A percentile compares a stretch with the other conserved stretches of the same genome.
Evolutionary conservation across 1,140 invertebrate genomes (phyloP).

Genomic region (Drosophila tristis): DNA sequence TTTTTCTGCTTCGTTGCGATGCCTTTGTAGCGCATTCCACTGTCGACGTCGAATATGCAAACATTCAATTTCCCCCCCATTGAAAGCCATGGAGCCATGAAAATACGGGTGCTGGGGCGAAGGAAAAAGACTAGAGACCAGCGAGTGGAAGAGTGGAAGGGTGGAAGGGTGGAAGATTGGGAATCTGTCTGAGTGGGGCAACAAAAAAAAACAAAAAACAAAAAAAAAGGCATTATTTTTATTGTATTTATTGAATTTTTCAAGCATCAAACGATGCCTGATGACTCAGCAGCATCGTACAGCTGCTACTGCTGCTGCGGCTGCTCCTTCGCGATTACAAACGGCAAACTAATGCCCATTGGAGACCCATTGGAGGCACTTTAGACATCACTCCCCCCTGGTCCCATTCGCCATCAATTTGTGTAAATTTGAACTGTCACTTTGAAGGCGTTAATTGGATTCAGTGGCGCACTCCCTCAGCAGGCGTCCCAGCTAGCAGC

Average conservation of each 20-base stretch:
- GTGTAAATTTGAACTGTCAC: slow-evolving; percentile 82
- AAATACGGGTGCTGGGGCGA: not conserved
- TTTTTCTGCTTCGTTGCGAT: slow-evolving; percentile 1
- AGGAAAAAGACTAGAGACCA: not conserved
- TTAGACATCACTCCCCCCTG: not conserved
- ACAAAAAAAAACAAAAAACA: not conserved
- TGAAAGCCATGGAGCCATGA: slow-evolving; percentile 11
- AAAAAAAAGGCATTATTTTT: slow-evolving; percentile 51
- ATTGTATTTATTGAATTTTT: slow-evolving; percentile 81
- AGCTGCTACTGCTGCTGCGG: not conserved
- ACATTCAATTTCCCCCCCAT: slow-evolving; percentile 65
- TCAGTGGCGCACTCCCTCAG: slow-evolving; percentile 57
- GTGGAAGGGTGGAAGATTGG: not conserved
- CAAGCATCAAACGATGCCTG: slow-evolving; percentile 64
- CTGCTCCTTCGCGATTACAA: not conserved
- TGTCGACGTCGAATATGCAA: slow-evolving; percentile 73
- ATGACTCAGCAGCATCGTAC: slow-evolving; percentile 52
- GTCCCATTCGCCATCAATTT: slow-evolving; percentile 55
- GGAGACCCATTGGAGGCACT: slow-evolving; percentile 8
- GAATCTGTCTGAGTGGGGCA: slow-evolving; percentile 9
- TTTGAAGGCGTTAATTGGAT: slow-evolving; percentile 82
- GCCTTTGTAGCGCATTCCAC: slow-evolving; percentile 65
- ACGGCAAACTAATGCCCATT: slow-evolving; percentile 33
- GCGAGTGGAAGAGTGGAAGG: not conserved
- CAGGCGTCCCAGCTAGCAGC: slow-evolving; percentile 2